Evolutionary conservation across 2,888 invertebrate genomes (phyloP).

Genomic region (Petrolisthes manimaculis): DNA sequence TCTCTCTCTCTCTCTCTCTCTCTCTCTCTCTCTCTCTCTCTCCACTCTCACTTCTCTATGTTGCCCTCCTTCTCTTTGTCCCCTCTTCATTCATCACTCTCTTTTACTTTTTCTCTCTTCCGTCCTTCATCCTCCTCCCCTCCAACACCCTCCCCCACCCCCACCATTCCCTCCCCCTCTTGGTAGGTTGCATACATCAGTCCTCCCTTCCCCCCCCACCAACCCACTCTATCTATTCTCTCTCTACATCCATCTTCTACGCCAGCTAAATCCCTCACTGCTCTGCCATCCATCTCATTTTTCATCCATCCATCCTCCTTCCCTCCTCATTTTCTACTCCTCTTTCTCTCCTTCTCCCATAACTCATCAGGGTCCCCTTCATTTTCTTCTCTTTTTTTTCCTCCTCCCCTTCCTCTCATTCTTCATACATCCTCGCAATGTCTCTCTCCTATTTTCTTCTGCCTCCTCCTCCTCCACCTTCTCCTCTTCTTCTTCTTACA

Average conservation of each 20-base stretch:
- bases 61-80: neutral
- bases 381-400: neutral
- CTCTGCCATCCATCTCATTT: neutral
- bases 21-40: neutral
- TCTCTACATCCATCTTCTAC: too few species aligned
- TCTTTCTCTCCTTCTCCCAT: neutral
- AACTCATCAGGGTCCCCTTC: neutral
- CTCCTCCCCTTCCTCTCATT: neutral
- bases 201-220: neutral
- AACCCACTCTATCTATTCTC: too few species aligned
- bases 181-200: neutral
- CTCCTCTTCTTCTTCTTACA: neutral
- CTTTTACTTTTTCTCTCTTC: neutral
- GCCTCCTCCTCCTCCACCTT: neutral
- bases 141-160: neutral
- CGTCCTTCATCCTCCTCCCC: neutral
- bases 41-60: neutral
- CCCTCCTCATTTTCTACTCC: neutral
- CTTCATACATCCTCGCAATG: too few species aligned
- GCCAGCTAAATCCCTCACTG: too few species aligned
- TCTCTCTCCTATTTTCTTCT: neutral
- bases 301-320: neutral
- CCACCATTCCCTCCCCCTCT: neutral
- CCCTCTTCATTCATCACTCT: too few species aligned
- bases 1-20: slow-evolving; percentile 21